Base-by-base conservation (phyloP, 2,888 invertebrate species). In the Drosophila pseudotalamancana region DNA sequence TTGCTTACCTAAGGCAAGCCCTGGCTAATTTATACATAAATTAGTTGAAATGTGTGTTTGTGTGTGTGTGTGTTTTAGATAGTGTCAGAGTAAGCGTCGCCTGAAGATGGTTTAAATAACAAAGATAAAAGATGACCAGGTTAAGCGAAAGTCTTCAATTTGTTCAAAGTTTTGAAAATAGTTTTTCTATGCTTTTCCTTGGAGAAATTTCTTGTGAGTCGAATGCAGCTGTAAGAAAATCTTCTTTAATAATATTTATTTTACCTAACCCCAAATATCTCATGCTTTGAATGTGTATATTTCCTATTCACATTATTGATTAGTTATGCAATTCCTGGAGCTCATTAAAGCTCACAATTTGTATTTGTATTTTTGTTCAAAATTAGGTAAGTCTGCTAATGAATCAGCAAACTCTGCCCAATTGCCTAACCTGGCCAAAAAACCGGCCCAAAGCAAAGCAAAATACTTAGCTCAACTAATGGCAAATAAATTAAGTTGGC, bases 401-500 rank as follows among this genome's bases (percentile, higher is more conserved):
- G 39, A 57, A 65, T n/a, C 21, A 50, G 3, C 40, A 48, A 0
- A n/a, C 16, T 14, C 3, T 8, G 12, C 23, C 14, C 19, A 42
- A 19, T 31, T 43, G 12, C 25, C 27, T 55, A 31, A 68, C 39
- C 59, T 67, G 48, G 43, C 35, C 21, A 54, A 6, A 21, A 31
- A 16, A 39, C n/a, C n/a, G n/a, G n/a, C n/a, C n/a, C n/a, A n/a
- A 43, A 31, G 18, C 1, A 42, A 25, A 50, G 12, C 40, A 46
- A 18, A 43, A 42, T 40, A 51, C 48, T 67, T 31, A 62, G 63
- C 57, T 60, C 51, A 37, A 69, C 87, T 87, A 84, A 84, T 84
- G 84, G 83, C 83, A 84, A 87, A 87, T 84, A 87, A 87, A 84
- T 84, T 84, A 84, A 72, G 81, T 72, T 63, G 61, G 80, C 73